Evolutionary conservation across 2,888 invertebrate species (phyloP), one percentile per base, ranked within the genome.

Genomic region (Plemyria rubiginata): DNA sequence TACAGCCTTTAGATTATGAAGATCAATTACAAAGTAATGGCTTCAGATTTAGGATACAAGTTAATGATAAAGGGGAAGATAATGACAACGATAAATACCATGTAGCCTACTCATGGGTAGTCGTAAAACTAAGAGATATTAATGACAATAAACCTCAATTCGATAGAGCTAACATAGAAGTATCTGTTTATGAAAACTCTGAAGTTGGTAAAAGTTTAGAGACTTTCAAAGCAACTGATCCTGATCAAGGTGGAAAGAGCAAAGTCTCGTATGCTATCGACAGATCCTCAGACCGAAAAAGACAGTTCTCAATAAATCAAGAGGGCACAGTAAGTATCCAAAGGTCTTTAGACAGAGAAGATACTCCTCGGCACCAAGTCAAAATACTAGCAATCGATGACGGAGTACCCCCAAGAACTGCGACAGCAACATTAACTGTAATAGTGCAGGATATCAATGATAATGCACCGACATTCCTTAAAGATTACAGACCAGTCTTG

Each of bases 61-160:
- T 98, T 66, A 98, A 98, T 80, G 98, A 98, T 84, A 97, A 97
- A 94, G 98, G 98, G 32, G 98, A 98, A 92, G 98, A 98, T 82
- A 98, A 98, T 81, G 98, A 98, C 90, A 97, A 98, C 88, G 99
- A 99, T 87, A 99, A 99, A 86, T 97, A 98, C 84, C 98, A 99
- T 91, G 98, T 98, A 70, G 98, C 98, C 66, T 98, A 98, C 88
- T 98, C 98, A 0, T 98, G 98, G 97, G 98, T 99, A 61, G 97
- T 97, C 67, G 98, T 99, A 36, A 97, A 96, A 81, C 94, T 99
- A 65, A 94, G 97, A 65, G 99, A 99, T 86, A 97, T 97, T 75
- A 99, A 99, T 93, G 99, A 99, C 94, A 99, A 99, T 93, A 97
- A 98, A 85, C 99, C 99, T 5, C 96, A 97, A 80, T 99, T 98